Conservation (phyloP, 1,140 invertebrate species). For the Thaumetopoea pityocampa region DNA sequence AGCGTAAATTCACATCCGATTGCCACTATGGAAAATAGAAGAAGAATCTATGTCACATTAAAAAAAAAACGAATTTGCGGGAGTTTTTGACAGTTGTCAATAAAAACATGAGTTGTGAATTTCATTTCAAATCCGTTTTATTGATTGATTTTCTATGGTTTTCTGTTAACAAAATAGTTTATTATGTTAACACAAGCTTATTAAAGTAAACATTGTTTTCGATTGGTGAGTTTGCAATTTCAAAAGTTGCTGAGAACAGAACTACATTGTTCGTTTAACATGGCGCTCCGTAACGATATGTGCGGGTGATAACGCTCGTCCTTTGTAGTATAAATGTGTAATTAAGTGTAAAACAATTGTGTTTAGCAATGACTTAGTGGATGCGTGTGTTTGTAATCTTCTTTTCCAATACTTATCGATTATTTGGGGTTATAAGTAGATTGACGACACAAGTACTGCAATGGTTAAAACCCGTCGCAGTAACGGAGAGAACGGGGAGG, state of each 20-base stretch:
- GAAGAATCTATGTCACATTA: too few relatives aligned
- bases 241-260: conserved; percentile 37
- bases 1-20: too few relatives aligned
- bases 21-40: too few relatives aligned
- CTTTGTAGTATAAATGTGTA: conserved; percentile 53
- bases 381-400: conserved; percentile 34
- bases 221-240: conserved; percentile 41
- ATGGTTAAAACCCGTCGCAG: conserved; percentile 76
- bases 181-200: conserved; percentile 5
- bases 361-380: conserved; percentile 32
- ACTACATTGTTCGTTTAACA: conserved; percentile 54
- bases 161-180: conserved; percentile 7
- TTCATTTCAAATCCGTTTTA: conserved; percentile 32
- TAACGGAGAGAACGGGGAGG: conserved; percentile 72
- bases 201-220: conserved; percentile 25
- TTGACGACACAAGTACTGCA: conserved; percentile 51
- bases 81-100: conserved; percentile 74
- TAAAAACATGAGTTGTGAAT: conserved; percentile 61
- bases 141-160: conserved; percentile 29
- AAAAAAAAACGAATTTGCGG: conserved; percentile 66
- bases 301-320: conserved; percentile 60
- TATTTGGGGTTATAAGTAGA: conserved; percentile 45
- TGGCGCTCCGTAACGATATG: conserved; percentile 69
- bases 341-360: conserved; percentile 32
- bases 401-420: conserved; percentile 47